These are phyloP conservation scores for Melanerpes formicivorus DNA, from an alignment of 2,113 vertebrate genomes.

Conservation along the genomic window DNA sequence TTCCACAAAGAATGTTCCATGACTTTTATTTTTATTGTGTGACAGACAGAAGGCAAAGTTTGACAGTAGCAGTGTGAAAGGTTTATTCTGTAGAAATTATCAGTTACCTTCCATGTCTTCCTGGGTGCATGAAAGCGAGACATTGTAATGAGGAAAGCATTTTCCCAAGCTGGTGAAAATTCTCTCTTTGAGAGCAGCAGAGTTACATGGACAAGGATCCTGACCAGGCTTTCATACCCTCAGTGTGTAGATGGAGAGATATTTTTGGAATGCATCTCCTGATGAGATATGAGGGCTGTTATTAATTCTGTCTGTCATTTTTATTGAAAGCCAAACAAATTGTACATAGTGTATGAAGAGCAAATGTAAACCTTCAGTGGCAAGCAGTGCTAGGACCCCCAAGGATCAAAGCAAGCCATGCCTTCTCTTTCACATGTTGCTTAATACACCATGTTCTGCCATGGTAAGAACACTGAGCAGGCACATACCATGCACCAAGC, in stretches of 20 bases:
- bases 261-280: conserved; percentile 61
- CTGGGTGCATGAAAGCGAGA: not conserved
- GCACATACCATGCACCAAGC: not conserved
- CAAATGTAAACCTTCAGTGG: conserved; percentile 5
- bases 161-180: conserved; percentile 16
- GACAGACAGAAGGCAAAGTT: not conserved
- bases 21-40: not conserved
- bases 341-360: not conserved
- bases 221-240: not conserved
- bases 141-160: not conserved
- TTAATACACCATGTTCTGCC: not conserved
- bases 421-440: not conserved
- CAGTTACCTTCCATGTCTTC: not conserved
- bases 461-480: not conserved
- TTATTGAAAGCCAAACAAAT: conserved; percentile 49
- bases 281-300: conserved; percentile 36
- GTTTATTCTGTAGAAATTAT: not conserved
- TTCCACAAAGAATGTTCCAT: not conserved
- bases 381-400: not conserved
- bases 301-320: conserved; percentile 50
- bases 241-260: not conserved
- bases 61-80: not conserved
- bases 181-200: not conserved
- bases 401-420: conserved; percentile 24
- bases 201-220: conserved; percentile 14